Conservation (phyloP, 2,797 vertebrate genomes). For the Typhlichthys subterraneus region DNA sequence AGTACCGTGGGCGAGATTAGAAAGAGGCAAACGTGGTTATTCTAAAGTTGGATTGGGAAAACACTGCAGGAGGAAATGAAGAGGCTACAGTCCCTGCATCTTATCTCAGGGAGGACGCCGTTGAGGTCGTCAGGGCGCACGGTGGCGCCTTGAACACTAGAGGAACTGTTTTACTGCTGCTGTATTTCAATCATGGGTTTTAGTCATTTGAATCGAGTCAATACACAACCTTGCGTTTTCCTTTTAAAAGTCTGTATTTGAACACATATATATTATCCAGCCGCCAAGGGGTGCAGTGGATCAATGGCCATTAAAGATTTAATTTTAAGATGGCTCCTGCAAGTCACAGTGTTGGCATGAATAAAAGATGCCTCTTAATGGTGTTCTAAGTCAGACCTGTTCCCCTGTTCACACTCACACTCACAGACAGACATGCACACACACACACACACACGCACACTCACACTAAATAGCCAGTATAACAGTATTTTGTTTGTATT, state of each 20-base stretch:
- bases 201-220: conserved; percentile 27
- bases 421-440: conserved; percentile 27
- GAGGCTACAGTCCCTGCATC: conserved; percentile 29
- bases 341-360: conserved; percentile 69
- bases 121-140: conserved; percentile 13
- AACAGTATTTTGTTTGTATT: no score
- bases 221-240: conserved; percentile 36
- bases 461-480: not conserved
- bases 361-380: conserved; percentile 74
- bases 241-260: conserved; percentile 49
- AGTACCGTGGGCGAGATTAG: conserved; percentile 34
- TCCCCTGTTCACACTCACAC: not conserved
- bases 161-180: not conserved
- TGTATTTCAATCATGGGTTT: not conserved
- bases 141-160: conserved; percentile 5
- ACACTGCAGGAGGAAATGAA: conserved; percentile 30
- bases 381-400: conserved; percentile 33
- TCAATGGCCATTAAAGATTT: conserved; percentile 78
- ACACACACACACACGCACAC: conserved; percentile 6
- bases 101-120: conserved; percentile 25
- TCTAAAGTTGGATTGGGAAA: conserved; percentile 33
- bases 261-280: conserved; percentile 54
- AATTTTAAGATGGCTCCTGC: conserved; percentile 73
- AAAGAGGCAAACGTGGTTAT: conserved; percentile 48
- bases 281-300: conserved; percentile 56